Base-by-base conservation (phyloP, 2,888 invertebrate species). In the Cinara cedri region DNA sequence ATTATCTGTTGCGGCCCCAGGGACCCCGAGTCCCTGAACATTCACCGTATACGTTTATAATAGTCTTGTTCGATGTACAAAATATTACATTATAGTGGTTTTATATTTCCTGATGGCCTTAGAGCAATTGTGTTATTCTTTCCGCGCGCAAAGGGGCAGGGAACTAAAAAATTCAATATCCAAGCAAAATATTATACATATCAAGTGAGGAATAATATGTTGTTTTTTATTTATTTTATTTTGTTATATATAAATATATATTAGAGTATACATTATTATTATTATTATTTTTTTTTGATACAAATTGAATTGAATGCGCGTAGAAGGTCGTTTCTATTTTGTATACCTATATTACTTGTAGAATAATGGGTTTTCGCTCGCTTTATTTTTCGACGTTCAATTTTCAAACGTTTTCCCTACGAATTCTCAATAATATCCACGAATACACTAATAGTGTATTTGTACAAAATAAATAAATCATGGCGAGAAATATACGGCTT, bases 331-430 rank as follows among this genome's bases (percentile, higher is more conserved):
- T 63, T 51, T 14, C 14, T 51, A 34, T 34, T 4, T 68, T 19
- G 2, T 4, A 4, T 42, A n/a, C 11, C 13, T 21, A 1, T 34
- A 14, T 3, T 46, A 46, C 11, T 11, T 11, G 10, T 51, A 51
- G 42, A 74, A 74, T 74, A 74, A 74, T 63, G 51, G 51, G 19
- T 49, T 62, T 51, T 51, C n/a, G n/a, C 16, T 21, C 51, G 26
- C n/a, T 26, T 72, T 44, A 6, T 71, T 24, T 19, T 6, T 24
- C 57, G 3, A 3, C 34, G 24, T 72, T 34, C 62, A 51, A 74
- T 74, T 74, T 72, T 55, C 71, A 19, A 19, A 72, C 34, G 13
- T 72, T 72, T 74, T 72, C 49, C 42, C 34, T 6, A 49, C 19
- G 19, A 34, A 62, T 72, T 51, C 26, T 0, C 42, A 21, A 55